These are phyloP conservation scores for Brachionus rubens DNA, from an alignment of 1,140 invertebrate species.

Conservation along the genomic window DNA sequence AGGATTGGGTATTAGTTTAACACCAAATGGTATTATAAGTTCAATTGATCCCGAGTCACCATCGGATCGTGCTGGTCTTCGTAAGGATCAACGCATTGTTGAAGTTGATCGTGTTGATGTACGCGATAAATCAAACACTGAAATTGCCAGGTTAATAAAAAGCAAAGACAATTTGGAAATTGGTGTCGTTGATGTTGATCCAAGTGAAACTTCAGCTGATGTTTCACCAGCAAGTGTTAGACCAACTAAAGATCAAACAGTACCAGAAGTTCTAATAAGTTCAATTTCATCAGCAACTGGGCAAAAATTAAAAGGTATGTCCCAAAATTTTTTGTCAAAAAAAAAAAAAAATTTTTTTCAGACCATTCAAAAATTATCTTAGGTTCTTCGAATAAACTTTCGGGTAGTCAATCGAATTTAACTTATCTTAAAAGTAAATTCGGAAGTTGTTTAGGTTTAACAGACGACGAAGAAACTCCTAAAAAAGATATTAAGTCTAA, in stretches of 20 bases:
- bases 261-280: background rate
- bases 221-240: background rate
- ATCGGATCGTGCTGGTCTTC: background rate
- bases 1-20: background rate
- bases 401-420: constrained; percentile 41
- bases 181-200: background rate
- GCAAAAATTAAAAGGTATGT: constrained; percentile 9
- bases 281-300: constrained; percentile 3
- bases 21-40: background rate
- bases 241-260: background rate
- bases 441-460: constrained; percentile 45
- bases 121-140: background rate
- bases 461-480: background rate
- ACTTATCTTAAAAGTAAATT: constrained; percentile 40
- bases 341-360: background rate
- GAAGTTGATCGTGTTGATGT: constrained; percentile 8
- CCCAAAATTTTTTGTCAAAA: background rate
- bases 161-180: background rate
- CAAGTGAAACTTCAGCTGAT: background rate
- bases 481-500: background rate
- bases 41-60: constrained; percentile 23
- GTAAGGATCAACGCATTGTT: background rate
- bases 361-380: background rate
- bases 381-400: constrained; percentile 30
- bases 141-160: constrained; percentile 5